These are phyloP conservation scores for Cranoglanis bouderius DNA, from an alignment of 2,113 vertebrate genomes.

Conservation along the genomic window DNA sequence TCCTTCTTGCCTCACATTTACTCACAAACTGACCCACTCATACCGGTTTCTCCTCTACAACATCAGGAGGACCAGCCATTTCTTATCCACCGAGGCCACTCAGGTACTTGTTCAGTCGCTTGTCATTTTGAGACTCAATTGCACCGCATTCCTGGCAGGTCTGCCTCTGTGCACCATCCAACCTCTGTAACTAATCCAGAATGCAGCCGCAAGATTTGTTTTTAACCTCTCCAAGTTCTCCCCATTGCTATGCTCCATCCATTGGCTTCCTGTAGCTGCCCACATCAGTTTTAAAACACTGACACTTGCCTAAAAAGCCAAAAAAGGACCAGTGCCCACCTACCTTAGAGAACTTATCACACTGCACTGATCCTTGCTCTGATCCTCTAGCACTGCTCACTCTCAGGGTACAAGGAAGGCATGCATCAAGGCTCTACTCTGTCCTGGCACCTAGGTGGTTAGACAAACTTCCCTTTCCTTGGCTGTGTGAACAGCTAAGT, in stretches of 20 bases:
- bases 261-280: too few relatives aligned
- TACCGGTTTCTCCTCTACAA: neutral
- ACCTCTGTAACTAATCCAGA: neutral
- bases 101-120: neutral
- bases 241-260: neutral
- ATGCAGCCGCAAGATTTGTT: neutral
- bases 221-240: neutral
- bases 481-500: neutral
- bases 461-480: neutral
- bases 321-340: neutral
- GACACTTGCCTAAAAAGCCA: neutral
- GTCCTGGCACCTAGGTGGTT: neutral
- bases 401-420: neutral
- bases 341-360: neutral
- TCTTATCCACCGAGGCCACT: neutral
- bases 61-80: neutral
- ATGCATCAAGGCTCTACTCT: neutral
- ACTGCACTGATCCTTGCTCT: neutral
- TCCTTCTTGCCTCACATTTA: neutral
- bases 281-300: too few relatives aligned
- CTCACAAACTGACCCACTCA: neutral
- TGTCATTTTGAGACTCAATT: neutral
- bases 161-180: neutral
- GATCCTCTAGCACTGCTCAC: neutral
- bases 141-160: neutral